These are phyloP conservation scores for Diabrotica virgifera DNA, from an alignment of 1,140 invertebrate species.

Conservation along the genomic window DNA sequence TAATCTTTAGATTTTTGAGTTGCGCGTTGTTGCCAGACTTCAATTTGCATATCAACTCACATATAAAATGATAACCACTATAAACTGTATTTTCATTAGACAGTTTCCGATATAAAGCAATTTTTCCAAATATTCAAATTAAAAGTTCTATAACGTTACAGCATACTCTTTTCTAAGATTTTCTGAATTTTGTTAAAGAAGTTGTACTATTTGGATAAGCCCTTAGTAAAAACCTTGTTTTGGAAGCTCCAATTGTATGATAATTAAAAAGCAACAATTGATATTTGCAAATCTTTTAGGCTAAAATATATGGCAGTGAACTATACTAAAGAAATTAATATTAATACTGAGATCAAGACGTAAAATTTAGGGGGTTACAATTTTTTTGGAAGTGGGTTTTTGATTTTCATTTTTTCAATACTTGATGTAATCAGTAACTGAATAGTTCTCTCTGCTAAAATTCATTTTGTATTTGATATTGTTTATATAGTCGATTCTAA, in stretches of 20 bases:
- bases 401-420: background rate
- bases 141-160: too few species aligned
- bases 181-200: too few species aligned
- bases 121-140: too few species aligned
- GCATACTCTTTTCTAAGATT: too few species aligned
- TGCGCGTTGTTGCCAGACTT: too few species aligned
- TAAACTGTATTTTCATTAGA: too few species aligned
- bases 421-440: slow-evolving; percentile 2
- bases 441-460: background rate
- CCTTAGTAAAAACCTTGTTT: background rate
- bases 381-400: background rate
- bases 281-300: background rate
- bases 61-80: too few species aligned
- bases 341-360: slow-evolving; percentile 46
- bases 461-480: background rate
- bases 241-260: background rate
- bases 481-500: background rate
- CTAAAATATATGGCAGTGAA: slow-evolving; percentile 40
- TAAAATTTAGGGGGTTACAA: slow-evolving; percentile 15
- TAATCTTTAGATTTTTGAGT: too few species aligned
- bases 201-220: too few species aligned
- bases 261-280: background rate
- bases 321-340: slow-evolving; percentile 37
- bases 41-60: too few species aligned
- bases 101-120: too few species aligned